Base-by-base conservation (phyloP, 2,797 vertebrate genomes). In the Loris lydekkerianus region DNA sequence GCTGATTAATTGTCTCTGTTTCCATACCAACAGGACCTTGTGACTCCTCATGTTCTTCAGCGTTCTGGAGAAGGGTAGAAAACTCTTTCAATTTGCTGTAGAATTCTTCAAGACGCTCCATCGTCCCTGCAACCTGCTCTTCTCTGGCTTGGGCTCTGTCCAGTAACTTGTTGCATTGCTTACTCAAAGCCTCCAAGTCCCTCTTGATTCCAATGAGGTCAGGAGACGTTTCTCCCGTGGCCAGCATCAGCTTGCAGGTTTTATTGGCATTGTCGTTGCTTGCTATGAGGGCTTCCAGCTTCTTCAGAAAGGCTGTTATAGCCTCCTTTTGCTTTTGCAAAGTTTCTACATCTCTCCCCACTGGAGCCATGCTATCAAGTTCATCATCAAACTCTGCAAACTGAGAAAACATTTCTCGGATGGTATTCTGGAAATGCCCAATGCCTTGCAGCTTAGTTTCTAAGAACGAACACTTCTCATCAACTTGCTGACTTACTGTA, bases 371-470 rank as follows among this genome's bases (percentile, higher is more conserved):
- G 96, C 98, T 98, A 89, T 99, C 99, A 46, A 99, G 98, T 97
- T 99, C 99, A 95, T 99, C 99, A 81, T 99, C 99, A 96, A 99
- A 98, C 97, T 99, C 99, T 11, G 99, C 99, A 98, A 99, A 99
- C 93, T 98, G 98, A 90, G 98, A 98, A 97, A 99, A 99, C 99
- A 99, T 99, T 97, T 99, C 99, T 37, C 99, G 99, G 97, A 99
- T 99, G 98, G 98, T 99, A 97, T 99, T 99, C 98, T 99, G 99
- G 97, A 99, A 99, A 98, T 99, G 99, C 2, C 99, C 99, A 0
- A 99, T 99, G 87, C 99, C 99, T 94, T 99, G 99, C 90, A 99
- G 99, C 98, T 99, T 99, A 73, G 99, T 98, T 97, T 99, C 99
- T 96, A 99, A 96, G 86, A 98, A 98, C 0, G 98, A 99, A 97